Base-by-base conservation (phyloP, 30 jellyfish, hydroid and myxozoan genomes). In the Cassiopea andromeda region DNA sequence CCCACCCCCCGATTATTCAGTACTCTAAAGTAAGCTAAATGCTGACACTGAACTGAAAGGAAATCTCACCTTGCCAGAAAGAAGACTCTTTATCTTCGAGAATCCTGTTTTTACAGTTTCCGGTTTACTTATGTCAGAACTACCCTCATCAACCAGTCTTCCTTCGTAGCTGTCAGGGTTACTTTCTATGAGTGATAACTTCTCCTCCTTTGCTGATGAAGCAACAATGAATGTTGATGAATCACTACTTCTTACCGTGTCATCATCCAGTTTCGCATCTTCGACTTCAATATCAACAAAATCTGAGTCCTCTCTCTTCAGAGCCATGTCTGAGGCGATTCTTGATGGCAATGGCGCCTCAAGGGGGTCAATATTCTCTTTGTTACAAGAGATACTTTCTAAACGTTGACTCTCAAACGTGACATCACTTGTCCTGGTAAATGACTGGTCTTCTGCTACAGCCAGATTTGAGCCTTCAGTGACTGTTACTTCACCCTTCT, bases 321-420 rank as follows among this genome's bases (percentile, higher is more conserved):
- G 60, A 45, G 2, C 60, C 47, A 68, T 48, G 18, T 57, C 81
- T 16, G 79, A 27, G 57, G 80, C 61, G 1, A 18, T 73, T 69
- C 94, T 69, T 70, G 90, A 85, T 27, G 86, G 94, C 82, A 87
- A 45, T 72, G 94, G 81, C 14, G 90, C 81, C 84, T 60, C 81
- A 1, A 48, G 60, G 3, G 85, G 60, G 17, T 77, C 86, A 44
- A n/a, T 60, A 14, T n/a, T 75, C 60, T 17, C 2, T 43, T 27
- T 69, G 16, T 47, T 80, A 54, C 61, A 48, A 45, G 85, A 2
- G 14, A 2, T 1, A 70, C 54, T 15, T 1, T 15, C 54, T 16
- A 70, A 70, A 2, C 57, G 4, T 19, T 19, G 18, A 4, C 79
- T 66, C 45, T 27, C 50, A 43, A 1, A 27, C 6, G 48, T 2